These are phyloP conservation scores for Slavum lentiscoides DNA, from an alignment of 2,888 invertebrate genomes.

Conservation along the genomic window DNA sequence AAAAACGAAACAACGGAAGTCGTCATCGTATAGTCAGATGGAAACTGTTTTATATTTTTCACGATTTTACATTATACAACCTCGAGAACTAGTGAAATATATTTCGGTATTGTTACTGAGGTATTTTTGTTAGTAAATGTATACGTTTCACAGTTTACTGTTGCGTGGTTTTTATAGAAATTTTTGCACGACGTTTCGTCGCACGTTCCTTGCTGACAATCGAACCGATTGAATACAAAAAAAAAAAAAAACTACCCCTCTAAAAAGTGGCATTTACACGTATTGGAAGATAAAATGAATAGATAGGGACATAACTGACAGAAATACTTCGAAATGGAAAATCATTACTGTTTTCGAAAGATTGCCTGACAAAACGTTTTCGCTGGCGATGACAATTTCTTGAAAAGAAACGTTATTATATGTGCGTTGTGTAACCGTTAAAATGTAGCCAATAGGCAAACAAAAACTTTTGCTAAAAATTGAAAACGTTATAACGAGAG, in stretches of 20 bases:
- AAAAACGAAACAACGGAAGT: too few species aligned
- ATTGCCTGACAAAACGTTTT: neutral
- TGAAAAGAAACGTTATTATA: neutral
- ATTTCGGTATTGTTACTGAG: neutral
- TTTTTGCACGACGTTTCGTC: neutral
- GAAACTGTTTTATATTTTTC: too few species aligned
- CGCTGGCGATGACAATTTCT: neutral
- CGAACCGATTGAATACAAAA: constrained; percentile 30
- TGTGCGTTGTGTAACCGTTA: neutral
- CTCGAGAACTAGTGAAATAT: neutral
- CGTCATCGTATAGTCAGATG: too few species aligned
- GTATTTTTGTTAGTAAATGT: neutral
- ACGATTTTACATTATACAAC: neutral
- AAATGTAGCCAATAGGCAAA: neutral
- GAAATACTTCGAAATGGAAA: constrained; percentile 12
- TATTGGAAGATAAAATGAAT: constrained; percentile 24
- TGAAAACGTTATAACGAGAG: neutral
- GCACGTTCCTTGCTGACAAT: neutral
- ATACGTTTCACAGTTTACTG: neutral
- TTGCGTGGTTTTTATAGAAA: neutral
- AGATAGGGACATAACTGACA: constrained; percentile 18
- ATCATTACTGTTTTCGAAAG: neutral
- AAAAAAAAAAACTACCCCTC: neutral
- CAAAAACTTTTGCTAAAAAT: neutral
- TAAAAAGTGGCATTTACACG: constrained; percentile 5